Conservation (phyloP, 2,113 vertebrate species). For the Scomber japonicus region DNA sequence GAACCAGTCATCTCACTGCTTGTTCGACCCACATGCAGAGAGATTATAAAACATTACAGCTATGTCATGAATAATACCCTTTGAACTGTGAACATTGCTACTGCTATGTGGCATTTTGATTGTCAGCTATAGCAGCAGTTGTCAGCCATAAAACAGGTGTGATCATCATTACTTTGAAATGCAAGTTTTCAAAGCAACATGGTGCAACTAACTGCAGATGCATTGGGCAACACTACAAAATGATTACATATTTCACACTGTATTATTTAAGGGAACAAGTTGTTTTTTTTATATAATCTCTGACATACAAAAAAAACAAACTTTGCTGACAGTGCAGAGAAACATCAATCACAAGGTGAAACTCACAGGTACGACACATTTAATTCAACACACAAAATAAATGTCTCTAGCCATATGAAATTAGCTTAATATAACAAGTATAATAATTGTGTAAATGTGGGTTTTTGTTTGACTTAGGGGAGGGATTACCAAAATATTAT, state of each 20-base stretch:
- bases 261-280: too few relatives aligned
- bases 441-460: too few relatives aligned
- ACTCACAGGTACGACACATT: background rate
- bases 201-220: background rate
- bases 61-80: too few relatives aligned
- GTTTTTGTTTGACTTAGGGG: background rate
- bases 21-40: background rate
- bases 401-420: background rate
- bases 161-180: background rate
- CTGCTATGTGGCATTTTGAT: too few relatives aligned
- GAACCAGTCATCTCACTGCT: background rate
- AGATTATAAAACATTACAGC: too few relatives aligned
- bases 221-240: background rate
- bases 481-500: background rate
- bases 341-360: slow-evolving; percentile 24
- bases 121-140: too few relatives aligned
- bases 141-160: too few relatives aligned
- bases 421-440: background rate
- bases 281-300: background rate
- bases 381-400: background rate
- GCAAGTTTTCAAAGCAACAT: background rate
- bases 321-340: slow-evolving; percentile 15
- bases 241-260: background rate
- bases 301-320: background rate
- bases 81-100: too few relatives aligned